A percentile compares a stretch with the other conserved stretches of the same genome.
These are phyloP conservation scores for Cartodere bifasciata DNA, from an alignment of 2,888 invertebrate genomes.

Conservation along the genomic window DNA sequence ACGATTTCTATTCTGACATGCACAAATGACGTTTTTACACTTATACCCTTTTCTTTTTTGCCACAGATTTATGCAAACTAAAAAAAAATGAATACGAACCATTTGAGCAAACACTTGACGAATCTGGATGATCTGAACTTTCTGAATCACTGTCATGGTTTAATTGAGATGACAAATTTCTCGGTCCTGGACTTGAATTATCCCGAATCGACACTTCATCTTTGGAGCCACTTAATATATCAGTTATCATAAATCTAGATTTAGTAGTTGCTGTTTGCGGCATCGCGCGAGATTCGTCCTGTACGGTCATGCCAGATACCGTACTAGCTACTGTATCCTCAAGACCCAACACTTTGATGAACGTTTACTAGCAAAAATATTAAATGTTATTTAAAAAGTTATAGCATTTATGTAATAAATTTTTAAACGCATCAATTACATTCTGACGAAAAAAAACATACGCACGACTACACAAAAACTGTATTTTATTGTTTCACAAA, in stretches of 20 bases:
- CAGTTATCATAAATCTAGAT: constrained; percentile 82
- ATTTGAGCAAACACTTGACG: constrained; percentile 41
- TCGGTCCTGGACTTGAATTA: constrained; percentile 41
- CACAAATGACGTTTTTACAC: too few relatives aligned
- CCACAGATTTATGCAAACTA: too few relatives aligned
- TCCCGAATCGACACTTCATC: constrained; percentile 41
- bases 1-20: too few relatives aligned
- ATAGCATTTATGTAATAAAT: too few relatives aligned
- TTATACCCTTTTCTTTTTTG: too few relatives aligned
- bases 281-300: constrained; percentile 35
- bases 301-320: constrained; percentile 38
- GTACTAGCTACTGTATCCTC: constrained; percentile 30
- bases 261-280: constrained; percentile 43
- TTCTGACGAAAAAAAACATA: too few relatives aligned
- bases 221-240: constrained; percentile 59
- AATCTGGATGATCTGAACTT: constrained; percentile 41
- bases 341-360: constrained; percentile 32
- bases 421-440: too few relatives aligned
- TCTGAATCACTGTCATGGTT: constrained; percentile 41
- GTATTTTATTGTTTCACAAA: too few relatives aligned
- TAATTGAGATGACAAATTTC: constrained; percentile 40
- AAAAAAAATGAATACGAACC: constrained; percentile 39
- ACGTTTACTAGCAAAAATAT: too few relatives aligned
- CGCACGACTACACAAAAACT: too few relatives aligned
- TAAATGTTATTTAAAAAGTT: too few relatives aligned